Evolutionary conservation across 2,888 invertebrate genomes (phyloP).

Genomic region (Ectropis crepuscularia): DNA sequence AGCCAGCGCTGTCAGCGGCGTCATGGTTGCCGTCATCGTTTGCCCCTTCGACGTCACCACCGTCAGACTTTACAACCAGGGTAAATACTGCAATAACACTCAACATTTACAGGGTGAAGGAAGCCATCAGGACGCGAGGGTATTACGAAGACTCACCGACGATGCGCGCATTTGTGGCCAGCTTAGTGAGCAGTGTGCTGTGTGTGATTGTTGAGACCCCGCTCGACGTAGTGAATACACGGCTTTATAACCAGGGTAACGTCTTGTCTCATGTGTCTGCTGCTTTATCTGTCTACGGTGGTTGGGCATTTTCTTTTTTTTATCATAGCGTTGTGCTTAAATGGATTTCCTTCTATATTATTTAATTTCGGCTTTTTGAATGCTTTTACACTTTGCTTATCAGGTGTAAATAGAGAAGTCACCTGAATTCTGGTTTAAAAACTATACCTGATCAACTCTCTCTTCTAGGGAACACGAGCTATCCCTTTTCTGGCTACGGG

Average conservation of each 20-base stretch:
- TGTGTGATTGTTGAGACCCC: conserved; percentile 93
- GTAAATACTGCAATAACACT: conserved; percentile 67
- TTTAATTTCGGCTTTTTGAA: not conserved
- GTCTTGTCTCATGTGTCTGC: conserved; percentile 15
- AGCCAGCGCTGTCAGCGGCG: conserved; percentile 91
- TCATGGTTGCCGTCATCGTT: conserved; percentile 90
- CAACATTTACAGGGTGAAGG: conserved; percentile 68
- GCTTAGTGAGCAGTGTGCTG: conserved; percentile 90
- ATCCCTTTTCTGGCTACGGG: too few relatives aligned
- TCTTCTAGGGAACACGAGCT: too few relatives aligned
- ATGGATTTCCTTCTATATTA: not conserved
- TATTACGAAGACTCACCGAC: conserved; percentile 82
- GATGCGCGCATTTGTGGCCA: conserved; percentile 88
- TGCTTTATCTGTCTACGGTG: conserved; percentile 2
- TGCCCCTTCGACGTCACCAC: conserved; percentile 95
- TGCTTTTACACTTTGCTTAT: not conserved
- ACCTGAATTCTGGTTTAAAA: too few relatives aligned
- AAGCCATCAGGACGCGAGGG: conserved; percentile 57
- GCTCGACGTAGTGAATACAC: conserved; percentile 93
- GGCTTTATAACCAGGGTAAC: conserved; percentile 94
- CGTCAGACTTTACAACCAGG: conserved; percentile 95
- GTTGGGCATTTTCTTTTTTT: not conserved
- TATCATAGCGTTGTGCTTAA: not conserved
- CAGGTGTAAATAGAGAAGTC: not conserved
- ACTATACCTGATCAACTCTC: too few relatives aligned